Evolutionary conservation across 1,140 invertebrate genomes (phyloP).

Genomic region (Delia radicum): DNA sequence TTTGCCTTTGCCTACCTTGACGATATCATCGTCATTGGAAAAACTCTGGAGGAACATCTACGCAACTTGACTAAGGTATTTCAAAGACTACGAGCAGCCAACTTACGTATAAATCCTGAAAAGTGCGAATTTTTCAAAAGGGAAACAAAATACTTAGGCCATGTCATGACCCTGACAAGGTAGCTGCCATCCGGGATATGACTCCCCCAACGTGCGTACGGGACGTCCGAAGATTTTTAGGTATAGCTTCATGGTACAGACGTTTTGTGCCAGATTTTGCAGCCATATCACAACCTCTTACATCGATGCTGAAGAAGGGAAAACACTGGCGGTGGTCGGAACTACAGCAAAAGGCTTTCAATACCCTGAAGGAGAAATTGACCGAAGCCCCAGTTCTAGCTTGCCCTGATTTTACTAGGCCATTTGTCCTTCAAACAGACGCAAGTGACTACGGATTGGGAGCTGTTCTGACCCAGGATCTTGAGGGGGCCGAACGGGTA

Average conservation of each 20-base stretch:
- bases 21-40: neutral
- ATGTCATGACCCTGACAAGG: slow-evolving; percentile 30
- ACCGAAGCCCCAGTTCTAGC: neutral
- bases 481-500: neutral
- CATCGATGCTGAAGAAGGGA: neutral
- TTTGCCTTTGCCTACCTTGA: neutral
- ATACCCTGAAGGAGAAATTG: neutral
- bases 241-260: too few species aligned
- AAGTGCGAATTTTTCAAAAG: neutral
- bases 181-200: slow-evolving; percentile 22
- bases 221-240: slow-evolving; percentile 38
- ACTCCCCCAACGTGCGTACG: slow-evolving; percentile 24
- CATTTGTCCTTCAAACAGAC: neutral
- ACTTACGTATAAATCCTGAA: neutral
- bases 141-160: slow-evolving; percentile 27
- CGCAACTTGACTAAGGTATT: neutral
- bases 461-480: neutral
- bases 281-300: too few species aligned
- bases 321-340: neutral
- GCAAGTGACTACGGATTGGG: neutral
- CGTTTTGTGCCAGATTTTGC: too few species aligned
- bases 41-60: neutral
- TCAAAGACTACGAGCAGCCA: neutral
- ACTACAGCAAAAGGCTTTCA: neutral
- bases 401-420: neutral